A percentile compares a stretch with the other conserved stretches of the same genome.
Evolutionary conservation across 2,113 vertebrate species (phyloP).

Genomic region (Phoxinus phoxinus): DNA sequence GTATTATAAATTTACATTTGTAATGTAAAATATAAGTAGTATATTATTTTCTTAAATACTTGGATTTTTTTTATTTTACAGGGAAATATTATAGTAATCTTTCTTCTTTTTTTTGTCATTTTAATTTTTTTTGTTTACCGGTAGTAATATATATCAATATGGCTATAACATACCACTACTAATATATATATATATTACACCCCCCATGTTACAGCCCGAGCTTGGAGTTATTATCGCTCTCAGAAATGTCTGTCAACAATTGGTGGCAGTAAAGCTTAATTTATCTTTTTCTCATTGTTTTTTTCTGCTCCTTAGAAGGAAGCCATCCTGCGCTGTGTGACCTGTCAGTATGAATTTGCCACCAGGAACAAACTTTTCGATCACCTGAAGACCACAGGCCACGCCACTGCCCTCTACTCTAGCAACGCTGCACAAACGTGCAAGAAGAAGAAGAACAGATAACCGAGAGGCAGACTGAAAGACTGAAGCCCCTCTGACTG

Average conservation of each 20-base stretch:
- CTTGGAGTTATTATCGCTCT: background rate
- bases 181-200: background rate
- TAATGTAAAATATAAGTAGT: too few relatives aligned
- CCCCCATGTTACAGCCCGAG: background rate
- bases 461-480: slow-evolving; percentile 20
- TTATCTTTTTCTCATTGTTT: background rate
- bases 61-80: background rate
- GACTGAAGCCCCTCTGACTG: background rate
- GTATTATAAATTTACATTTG: too few relatives aligned
- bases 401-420: slow-evolving; percentile 77
- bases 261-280: background rate
- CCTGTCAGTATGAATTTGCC: slow-evolving; percentile 83
- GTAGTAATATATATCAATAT: too few relatives aligned
- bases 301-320: slow-evolving; percentile 72
- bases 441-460: slow-evolving; percentile 87
- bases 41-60: too few relatives aligned
- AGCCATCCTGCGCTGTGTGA: slow-evolving; percentile 79
- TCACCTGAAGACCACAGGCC: slow-evolving; percentile 89
- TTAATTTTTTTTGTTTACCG: background rate
- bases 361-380: slow-evolving; percentile 96
- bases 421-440: slow-evolving; percentile 56
- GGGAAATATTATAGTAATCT: background rate
- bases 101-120: background rate
- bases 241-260: background rate
- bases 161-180: background rate